Percentiles rank a stretch among this genome's conserved stretches.
Evolutionary conservation across 2,113 vertebrate species (phyloP).

Genomic region (Sterna hirundo): DNA sequence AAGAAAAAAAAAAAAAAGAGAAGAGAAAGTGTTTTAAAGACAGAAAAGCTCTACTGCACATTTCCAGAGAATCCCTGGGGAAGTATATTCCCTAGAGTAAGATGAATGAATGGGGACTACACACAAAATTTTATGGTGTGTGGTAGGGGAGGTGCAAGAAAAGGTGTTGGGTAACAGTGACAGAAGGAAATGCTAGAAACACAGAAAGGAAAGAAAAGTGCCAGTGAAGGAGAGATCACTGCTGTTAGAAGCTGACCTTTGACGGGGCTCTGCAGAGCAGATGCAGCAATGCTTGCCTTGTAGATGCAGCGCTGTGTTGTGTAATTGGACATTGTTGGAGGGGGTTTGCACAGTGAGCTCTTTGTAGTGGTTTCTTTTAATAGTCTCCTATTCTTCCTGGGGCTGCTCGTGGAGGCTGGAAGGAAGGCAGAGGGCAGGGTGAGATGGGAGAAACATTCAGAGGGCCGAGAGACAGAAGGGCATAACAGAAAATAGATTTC

Average conservation of each 20-base stretch:
- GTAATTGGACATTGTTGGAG: not conserved
- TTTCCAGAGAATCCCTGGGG: not conserved
- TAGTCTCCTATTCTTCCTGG: not conserved
- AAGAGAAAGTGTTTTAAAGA: not conserved
- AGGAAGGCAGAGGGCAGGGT: not conserved
- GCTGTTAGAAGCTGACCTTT: not conserved
- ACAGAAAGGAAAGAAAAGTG: not conserved
- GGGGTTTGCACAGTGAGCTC: not conserved
- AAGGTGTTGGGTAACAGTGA: not conserved
- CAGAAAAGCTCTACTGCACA: not conserved
- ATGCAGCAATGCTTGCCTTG: not conserved
- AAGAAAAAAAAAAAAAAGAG: not conserved
- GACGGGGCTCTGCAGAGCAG: not conserved
- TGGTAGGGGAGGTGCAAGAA: not conserved
- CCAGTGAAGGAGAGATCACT: not conserved
- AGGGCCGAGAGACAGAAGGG: not conserved
- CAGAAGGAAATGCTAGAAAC: not conserved
- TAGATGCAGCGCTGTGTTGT: not conserved
- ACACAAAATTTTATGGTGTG: not conserved
- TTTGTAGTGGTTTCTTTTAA: conserved; percentile 36
- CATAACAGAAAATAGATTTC: not conserved
- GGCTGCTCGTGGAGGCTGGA: not conserved
- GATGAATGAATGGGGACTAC: not conserved
- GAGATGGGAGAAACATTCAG: not conserved
- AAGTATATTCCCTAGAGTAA: not conserved